Evolutionary conservation across 1,140 invertebrate species (phyloP).

Genomic region (Coenobita brevimanus): DNA sequence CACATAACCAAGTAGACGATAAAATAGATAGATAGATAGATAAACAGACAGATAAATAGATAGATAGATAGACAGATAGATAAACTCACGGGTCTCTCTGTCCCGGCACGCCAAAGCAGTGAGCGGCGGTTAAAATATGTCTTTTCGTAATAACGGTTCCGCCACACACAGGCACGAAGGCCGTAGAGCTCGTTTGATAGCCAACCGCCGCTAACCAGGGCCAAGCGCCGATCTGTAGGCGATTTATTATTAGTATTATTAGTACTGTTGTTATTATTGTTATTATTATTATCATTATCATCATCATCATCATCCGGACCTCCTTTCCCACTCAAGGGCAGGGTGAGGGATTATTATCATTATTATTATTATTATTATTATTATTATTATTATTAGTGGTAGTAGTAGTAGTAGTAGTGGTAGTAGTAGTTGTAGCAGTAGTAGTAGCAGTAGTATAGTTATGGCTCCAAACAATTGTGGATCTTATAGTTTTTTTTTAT

Average conservation of each 20-base stretch:
- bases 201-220: slow-evolving; percentile 42
- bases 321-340: too few relatives aligned
- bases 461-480: too few relatives aligned
- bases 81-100: slow-evolving; percentile 18
- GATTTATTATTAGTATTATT: too few relatives aligned
- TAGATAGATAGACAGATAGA: background rate
- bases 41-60: background rate
- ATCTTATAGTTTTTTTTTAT: too few relatives aligned
- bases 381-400: background rate
- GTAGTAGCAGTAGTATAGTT: too few relatives aligned
- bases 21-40: background rate
- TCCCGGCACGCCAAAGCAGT: slow-evolving; percentile 25
- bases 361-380: background rate
- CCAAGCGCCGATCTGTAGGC: slow-evolving; percentile 19
- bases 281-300: background rate
- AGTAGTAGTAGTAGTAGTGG: too few relatives aligned
- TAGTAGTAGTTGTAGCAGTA: too few relatives aligned
- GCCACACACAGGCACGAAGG: slow-evolving; percentile 8
- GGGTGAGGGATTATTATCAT: background rate
- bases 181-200: background rate
- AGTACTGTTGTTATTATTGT: background rate
- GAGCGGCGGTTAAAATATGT: slow-evolving; percentile 32
- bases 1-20: too few relatives aligned
- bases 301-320: too few relatives aligned
- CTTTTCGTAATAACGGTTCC: slow-evolving; percentile 29